Conservation (phyloP, 2,797 vertebrate genomes). For the Anguilla marmorata region DNA sequence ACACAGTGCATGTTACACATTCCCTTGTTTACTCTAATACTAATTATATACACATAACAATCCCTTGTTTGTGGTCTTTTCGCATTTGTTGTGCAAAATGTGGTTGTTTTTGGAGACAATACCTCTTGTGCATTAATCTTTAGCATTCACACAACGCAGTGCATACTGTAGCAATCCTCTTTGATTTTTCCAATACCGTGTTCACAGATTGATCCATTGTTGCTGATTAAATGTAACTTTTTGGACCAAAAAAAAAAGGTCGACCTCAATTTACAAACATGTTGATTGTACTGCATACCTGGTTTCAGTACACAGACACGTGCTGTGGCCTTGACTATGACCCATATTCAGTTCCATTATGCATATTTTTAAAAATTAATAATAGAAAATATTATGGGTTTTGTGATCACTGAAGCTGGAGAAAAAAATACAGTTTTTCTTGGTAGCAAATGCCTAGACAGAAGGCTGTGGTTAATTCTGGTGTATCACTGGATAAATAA, state of each 20-base stretch:
- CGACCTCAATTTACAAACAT: too few relatives aligned
- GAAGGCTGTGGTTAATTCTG: background rate
- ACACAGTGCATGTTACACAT: background rate
- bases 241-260: background rate
- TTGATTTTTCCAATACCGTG: background rate
- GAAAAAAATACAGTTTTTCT: background rate
- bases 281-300: too few relatives aligned
- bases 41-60: background rate
- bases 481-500: background rate
- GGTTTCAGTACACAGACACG: too few relatives aligned
- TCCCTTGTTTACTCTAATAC: background rate
- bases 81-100: background rate
- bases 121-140: background rate
- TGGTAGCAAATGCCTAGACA: background rate
- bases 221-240: background rate
- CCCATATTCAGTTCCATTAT: background rate
- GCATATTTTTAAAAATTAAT: background rate
- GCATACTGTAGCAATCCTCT: background rate
- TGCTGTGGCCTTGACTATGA: background rate
- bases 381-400: background rate
- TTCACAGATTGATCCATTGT: background rate
- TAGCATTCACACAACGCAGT: background rate
- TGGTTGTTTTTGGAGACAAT: background rate
- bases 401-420: background rate
- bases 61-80: background rate